These are phyloP conservation scores for Orthosia cruda DNA, from an alignment of 2,888 invertebrate genomes.

Conservation along the genomic window DNA sequence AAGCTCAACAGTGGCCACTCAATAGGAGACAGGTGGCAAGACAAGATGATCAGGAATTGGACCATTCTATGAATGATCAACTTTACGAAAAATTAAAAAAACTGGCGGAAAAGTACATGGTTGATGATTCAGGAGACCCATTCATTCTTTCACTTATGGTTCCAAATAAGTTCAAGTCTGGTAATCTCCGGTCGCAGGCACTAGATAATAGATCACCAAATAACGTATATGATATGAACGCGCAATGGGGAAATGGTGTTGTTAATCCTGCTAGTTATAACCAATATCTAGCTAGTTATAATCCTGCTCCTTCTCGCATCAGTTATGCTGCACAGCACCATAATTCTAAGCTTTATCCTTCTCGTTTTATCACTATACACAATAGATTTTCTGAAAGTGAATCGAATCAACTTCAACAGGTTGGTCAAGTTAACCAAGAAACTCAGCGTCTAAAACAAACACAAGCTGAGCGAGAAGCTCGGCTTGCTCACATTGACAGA, in stretches of 20 bases:
- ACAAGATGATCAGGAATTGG: background rate
- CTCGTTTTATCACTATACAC: background rate
- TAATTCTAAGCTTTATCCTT: background rate
- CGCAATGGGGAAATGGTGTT: background rate
- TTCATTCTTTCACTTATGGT: background rate
- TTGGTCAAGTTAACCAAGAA: background rate
- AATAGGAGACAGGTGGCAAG: background rate
- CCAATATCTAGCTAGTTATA: background rate
- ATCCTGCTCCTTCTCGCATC: background rate
- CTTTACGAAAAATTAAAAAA: background rate
- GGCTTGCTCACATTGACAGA: slow-evolving; percentile 29
- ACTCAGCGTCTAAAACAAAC: background rate
- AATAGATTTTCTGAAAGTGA: background rate
- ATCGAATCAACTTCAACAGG: background rate
- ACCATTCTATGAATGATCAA: background rate
- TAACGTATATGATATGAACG: background rate
- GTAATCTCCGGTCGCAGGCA: background rate
- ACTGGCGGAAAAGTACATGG: background rate
- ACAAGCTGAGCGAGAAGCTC: background rate
- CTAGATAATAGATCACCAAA: background rate
- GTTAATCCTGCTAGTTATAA: background rate
- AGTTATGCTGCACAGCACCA: background rate
- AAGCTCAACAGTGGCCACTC: slow-evolving; percentile 9
- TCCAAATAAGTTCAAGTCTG: slow-evolving; percentile 10
- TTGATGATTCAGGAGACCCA: background rate